Conservation (phyloP, 2,888 invertebrate species). For the Aphrophora alni region DNA sequence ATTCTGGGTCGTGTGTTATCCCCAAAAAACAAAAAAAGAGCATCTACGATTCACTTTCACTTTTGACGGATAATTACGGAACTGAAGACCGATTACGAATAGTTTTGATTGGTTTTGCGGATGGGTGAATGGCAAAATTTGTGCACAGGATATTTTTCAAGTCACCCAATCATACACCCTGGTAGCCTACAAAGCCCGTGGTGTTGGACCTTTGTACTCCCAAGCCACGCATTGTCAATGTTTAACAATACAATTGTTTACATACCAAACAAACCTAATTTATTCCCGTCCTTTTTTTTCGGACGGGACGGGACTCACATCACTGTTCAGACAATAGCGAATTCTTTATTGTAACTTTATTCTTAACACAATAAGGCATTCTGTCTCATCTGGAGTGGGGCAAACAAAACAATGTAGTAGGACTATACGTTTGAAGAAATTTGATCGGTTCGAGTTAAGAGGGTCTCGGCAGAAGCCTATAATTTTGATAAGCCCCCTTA, state of each 20-base stretch:
- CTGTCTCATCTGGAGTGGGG: not conserved
- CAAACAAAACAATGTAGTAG: not conserved
- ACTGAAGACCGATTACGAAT: no score
- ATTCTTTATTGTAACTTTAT: conserved; percentile 9
- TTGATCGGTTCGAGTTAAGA: conserved; percentile 35
- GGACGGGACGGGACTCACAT: not conserved
- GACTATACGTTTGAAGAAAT: conserved; percentile 35
- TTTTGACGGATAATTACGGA: no score
- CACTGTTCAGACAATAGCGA: not conserved
- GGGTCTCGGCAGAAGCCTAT: conserved; percentile 30
- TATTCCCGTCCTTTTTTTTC: not conserved
- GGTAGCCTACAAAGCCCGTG: not conserved
- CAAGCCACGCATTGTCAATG: not conserved
- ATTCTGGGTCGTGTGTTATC: no score
- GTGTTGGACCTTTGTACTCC: not conserved
- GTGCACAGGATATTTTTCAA: no score
- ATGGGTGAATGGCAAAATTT: no score
- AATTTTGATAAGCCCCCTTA: conserved; percentile 34
- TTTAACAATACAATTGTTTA: not conserved
- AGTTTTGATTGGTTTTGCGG: no score
- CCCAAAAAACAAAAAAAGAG: no score
- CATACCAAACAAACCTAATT: not conserved
- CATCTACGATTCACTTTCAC: no score
- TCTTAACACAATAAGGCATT: not conserved
- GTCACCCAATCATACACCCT: not conserved